Evolutionary conservation across 2,888 invertebrate species (phyloP).

Genomic region (Cryptus armator): DNA sequence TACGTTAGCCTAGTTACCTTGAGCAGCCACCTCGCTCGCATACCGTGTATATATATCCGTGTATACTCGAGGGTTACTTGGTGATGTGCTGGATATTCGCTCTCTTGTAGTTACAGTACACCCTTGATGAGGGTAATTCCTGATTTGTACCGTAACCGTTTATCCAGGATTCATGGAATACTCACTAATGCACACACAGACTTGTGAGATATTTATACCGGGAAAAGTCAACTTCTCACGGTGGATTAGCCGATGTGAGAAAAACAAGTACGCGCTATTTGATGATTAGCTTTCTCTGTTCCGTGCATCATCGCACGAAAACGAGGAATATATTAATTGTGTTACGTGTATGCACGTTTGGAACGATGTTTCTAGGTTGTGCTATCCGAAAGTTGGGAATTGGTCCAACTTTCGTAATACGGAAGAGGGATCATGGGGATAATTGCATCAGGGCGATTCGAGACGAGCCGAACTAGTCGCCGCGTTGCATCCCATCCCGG

Average conservation of each 20-base stretch:
- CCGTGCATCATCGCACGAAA: slow-evolving; percentile 21
- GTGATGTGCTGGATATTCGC: slow-evolving; percentile 48
- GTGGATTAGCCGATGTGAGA: neutral
- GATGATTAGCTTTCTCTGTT: slow-evolving; percentile 5
- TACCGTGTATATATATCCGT: slow-evolving; percentile 37
- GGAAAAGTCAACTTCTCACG: slow-evolving; percentile 19
- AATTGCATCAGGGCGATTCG: slow-evolving; percentile 36
- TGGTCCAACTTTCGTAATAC: slow-evolving; percentile 12
- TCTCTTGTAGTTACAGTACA: slow-evolving; percentile 44
- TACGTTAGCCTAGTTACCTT: slow-evolving; percentile 64
- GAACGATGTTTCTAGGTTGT: neutral
- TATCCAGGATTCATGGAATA: slow-evolving; percentile 48
- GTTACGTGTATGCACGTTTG: neutral
- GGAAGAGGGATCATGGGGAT: slow-evolving; percentile 26
- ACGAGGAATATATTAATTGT: slow-evolving; percentile 1
- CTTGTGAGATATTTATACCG: slow-evolving; percentile 32
- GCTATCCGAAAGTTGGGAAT: neutral
- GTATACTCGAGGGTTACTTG: slow-evolving; percentile 21
- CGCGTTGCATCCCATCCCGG: neutral
- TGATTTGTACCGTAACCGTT: slow-evolving; percentile 61
- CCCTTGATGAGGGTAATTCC: slow-evolving; percentile 63
- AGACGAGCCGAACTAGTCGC: neutral
- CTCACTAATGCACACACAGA: slow-evolving; percentile 26
- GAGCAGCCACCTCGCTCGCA: slow-evolving; percentile 53
- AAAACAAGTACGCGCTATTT: slow-evolving; percentile 22